phyloP scores from a whole-genome alignment of 2,113 vertebrate species.

The Grammomys dolichurus region DNA sequence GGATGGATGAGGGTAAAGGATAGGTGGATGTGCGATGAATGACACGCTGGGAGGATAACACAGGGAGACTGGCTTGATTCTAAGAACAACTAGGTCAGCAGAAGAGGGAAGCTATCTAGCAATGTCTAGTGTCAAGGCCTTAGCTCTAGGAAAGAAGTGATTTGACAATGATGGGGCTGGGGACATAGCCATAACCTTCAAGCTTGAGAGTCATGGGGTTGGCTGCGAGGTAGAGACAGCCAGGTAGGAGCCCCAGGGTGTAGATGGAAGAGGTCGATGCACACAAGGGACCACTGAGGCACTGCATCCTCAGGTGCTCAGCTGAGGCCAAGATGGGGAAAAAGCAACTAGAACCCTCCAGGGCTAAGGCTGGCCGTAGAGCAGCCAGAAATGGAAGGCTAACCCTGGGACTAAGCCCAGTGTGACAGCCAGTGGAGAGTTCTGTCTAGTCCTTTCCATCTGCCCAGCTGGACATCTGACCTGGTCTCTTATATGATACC shows the following conservation, averaged over 20 bases:
- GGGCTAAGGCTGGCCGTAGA: background rate
- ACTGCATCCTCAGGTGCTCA: background rate
- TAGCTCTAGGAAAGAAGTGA: background rate
- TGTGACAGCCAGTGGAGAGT: background rate
- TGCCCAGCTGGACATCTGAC: background rate
- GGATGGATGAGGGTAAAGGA: too few relatives aligned
- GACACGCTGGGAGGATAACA: too few relatives aligned
- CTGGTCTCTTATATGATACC: too few relatives aligned
- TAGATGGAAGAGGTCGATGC: background rate
- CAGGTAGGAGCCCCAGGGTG: background rate
- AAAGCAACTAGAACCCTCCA: too few relatives aligned
- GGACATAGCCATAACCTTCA: background rate
- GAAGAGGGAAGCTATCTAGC: background rate
- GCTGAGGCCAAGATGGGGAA: background rate
- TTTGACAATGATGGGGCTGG: background rate
- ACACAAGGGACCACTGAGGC: fast-evolving
- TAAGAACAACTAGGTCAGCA: background rate
- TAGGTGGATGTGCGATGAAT: too few relatives aligned
- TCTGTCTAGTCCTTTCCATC: background rate
- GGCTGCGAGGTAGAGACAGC: too few relatives aligned
- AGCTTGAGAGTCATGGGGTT: too few relatives aligned
- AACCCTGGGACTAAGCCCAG: background rate
- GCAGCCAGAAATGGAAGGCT: background rate
- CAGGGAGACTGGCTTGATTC: background rate
- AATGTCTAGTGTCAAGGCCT: background rate